Evolutionary conservation across 2,113 vertebrate species (phyloP).

Genomic region (Rhagologus leucostigma): DNA sequence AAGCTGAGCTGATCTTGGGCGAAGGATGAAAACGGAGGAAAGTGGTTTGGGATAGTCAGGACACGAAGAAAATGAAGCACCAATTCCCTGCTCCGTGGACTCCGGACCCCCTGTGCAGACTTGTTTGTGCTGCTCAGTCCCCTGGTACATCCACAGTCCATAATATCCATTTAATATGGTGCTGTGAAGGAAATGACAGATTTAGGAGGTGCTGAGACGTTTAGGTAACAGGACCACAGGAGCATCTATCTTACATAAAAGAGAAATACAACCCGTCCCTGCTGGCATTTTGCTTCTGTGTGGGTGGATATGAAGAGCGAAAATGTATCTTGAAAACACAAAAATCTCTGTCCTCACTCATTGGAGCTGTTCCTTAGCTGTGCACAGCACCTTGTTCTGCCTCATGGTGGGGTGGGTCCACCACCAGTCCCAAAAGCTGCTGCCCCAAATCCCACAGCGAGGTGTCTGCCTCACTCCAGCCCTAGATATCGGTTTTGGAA

Average conservation of each 20-base stretch:
- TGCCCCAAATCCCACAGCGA: background rate
- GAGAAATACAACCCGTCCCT: conserved; percentile 32
- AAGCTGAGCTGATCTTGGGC: background rate
- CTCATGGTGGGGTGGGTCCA: accelerated
- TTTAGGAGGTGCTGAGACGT: background rate
- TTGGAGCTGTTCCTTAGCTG: background rate
- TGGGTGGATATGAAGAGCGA: background rate
- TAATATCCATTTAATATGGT: background rate
- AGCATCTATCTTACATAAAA: conserved; percentile 28
- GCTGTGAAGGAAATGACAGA: conserved; percentile 1
- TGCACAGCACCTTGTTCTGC: background rate
- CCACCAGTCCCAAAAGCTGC: background rate
- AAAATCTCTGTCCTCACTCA: background rate
- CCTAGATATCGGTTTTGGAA: background rate
- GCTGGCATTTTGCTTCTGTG: conserved; percentile 25
- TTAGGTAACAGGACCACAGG: conserved; percentile 1
- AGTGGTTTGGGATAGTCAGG: background rate
- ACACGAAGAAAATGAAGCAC: background rate
- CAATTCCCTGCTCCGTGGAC: background rate
- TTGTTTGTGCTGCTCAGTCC: background rate
- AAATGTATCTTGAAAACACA: background rate
- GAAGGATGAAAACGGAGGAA: background rate
- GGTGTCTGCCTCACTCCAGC: background rate
- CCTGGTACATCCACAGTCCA: background rate
- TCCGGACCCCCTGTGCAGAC: background rate